Evolutionary conservation across 2,888 invertebrate genomes (phyloP).

Genomic region (Scrobipalpa costella): DNA sequence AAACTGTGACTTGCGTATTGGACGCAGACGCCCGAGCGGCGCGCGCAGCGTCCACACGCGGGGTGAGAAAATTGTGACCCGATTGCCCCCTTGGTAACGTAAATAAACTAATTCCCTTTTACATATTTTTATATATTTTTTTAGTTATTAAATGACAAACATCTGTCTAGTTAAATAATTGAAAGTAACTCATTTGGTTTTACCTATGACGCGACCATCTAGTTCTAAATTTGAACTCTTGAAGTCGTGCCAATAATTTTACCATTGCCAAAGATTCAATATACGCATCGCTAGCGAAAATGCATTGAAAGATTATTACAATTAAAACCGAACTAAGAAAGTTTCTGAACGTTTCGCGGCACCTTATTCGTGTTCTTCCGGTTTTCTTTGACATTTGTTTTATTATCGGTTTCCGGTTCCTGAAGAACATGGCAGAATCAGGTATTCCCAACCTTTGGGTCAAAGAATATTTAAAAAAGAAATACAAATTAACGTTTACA

Average conservation of each 20-base stretch:
- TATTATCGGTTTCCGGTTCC: too few species aligned
- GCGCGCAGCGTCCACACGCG: conserved; percentile 59
- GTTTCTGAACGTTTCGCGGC: background rate
- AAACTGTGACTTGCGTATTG: conserved; percentile 68
- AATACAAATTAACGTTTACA: too few species aligned
- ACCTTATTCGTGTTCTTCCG: background rate
- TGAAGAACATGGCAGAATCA: too few species aligned
- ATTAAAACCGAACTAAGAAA: background rate
- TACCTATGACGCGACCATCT: conserved; percentile 38
- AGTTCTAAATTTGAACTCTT: conserved; percentile 64
- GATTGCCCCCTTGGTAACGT: conserved; percentile 25
- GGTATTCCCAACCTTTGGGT: too few species aligned
- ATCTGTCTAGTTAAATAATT: conserved; percentile 27
- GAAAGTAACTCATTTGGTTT: conserved; percentile 35
- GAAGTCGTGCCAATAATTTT: conserved; percentile 61
- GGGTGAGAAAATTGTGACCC: conserved; percentile 55
- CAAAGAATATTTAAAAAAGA: too few species aligned
- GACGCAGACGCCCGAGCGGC: conserved; percentile 57
- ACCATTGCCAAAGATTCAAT: conserved; percentile 37
- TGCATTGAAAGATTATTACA: background rate
- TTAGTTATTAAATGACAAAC: conserved; percentile 24
- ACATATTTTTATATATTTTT: background rate
- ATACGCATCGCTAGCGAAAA: background rate
- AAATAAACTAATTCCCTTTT: conserved; percentile 14
- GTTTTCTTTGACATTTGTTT: background rate